Evolutionary conservation across 2,113 vertebrate genomes (phyloP).

Genomic region (Myrmecobius fasciatus): DNA sequence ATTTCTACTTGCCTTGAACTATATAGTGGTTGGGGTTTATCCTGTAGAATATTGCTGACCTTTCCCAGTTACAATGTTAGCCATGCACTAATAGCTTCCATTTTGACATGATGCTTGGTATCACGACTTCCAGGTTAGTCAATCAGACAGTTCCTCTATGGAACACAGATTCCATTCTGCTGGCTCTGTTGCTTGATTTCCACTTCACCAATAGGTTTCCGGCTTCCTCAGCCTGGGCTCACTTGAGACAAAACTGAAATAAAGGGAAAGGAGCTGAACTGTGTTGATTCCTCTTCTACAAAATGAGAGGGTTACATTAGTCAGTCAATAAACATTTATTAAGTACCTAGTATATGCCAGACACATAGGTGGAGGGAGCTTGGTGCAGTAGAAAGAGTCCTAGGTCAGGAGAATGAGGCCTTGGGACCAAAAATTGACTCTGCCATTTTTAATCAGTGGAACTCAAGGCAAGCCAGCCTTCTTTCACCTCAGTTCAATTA

Average conservation of each 20-base stretch:
- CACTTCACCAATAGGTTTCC: not conserved
- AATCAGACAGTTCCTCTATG: not conserved
- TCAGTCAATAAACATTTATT: not conserved
- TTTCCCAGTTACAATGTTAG: not conserved
- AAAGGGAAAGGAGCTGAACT: not conserved
- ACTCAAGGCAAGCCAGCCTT: not conserved
- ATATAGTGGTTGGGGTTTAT: slow-evolving; percentile 39
- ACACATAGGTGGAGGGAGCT: not conserved
- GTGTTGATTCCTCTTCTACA: not conserved
- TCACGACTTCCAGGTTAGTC: not conserved
- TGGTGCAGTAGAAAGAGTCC: not conserved
- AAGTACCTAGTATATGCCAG: not conserved
- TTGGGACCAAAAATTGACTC: not conserved
- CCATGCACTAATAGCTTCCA: not conserved
- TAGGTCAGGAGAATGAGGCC: not conserved
- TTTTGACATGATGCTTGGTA: not conserved
- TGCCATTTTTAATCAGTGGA: not conserved
- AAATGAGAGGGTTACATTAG: not conserved
- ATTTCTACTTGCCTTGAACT: slow-evolving; percentile 20
- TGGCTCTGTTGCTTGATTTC: not conserved
- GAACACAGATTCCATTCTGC: not conserved
- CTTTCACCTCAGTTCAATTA: not conserved
- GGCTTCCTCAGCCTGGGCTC: not conserved
- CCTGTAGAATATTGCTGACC: not conserved
- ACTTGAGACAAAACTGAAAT: not conserved